Conservation (phyloP, 2,888 invertebrate species). For the Chrysolina americana region DNA sequence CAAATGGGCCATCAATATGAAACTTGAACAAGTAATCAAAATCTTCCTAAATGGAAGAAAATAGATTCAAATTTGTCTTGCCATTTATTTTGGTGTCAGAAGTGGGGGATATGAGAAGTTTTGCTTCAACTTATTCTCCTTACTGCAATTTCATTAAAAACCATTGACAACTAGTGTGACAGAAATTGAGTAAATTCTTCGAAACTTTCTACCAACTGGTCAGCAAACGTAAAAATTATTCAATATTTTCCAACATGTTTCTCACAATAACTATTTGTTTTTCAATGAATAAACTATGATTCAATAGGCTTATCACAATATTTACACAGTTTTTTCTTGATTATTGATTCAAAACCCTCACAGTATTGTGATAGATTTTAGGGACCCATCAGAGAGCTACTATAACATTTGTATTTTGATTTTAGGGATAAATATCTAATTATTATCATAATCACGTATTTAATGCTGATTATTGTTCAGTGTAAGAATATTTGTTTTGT, state of each 20-base stretch:
- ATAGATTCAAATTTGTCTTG: neutral
- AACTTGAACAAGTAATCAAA: too few species aligned
- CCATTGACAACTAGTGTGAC: neutral
- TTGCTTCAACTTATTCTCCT: too few species aligned
- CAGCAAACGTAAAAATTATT: conserved; percentile 50
- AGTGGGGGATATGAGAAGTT: neutral
- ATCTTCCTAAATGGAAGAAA: too few species aligned
- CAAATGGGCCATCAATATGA: too few species aligned
- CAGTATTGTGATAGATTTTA: conserved; percentile 38
- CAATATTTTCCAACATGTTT: conserved; percentile 52
- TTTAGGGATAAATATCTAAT: conserved; percentile 46
- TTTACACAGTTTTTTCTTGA: conserved; percentile 59
- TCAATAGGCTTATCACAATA: conserved; percentile 69
- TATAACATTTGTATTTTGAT: conserved; percentile 27
- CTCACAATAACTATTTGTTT: conserved; percentile 55
- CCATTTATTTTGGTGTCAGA: neutral
- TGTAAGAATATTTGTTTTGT: conserved; percentile 38
- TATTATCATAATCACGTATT: conserved; percentile 60
- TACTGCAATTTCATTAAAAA: neutral
- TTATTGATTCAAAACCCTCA: conserved; percentile 43
- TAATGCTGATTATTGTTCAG: conserved; percentile 41
- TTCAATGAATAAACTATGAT: conserved; percentile 62
- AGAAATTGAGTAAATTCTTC: neutral
- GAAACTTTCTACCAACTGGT: neutral
- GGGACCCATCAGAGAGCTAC: conserved; percentile 41